Evolutionary conservation across 1,140 invertebrate genomes (phyloP).

Genomic region (Anthonomus grandis): DNA sequence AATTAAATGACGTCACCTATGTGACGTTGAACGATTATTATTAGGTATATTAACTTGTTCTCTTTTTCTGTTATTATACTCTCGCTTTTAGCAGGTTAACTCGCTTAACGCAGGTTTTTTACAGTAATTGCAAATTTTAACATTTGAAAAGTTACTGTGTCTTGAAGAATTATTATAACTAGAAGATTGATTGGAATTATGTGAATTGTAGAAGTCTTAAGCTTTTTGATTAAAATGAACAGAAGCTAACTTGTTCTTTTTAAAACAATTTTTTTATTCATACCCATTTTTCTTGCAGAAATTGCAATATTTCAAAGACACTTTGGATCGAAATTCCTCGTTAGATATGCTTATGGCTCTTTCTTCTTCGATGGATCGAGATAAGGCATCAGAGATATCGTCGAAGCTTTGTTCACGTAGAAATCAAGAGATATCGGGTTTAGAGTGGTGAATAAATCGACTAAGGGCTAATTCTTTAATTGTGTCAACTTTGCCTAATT

Average conservation of each 20-base stretch:
- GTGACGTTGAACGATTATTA: neutral
- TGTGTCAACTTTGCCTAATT: conserved; percentile 6
- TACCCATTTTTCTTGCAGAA: conserved; percentile 8
- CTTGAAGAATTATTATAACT: no score
- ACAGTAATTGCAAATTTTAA: conserved; percentile 28
- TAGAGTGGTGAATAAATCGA: conserved; percentile 22
- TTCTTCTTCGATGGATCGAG: conserved; percentile 17
- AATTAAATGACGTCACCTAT: no score
- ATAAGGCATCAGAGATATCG: conserved; percentile 14
- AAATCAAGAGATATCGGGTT: conserved; percentile 19
- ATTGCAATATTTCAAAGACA: conserved; percentile 10
- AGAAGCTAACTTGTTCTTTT: neutral
- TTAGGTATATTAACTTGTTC: conserved; percentile 1
- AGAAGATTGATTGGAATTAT: no score
- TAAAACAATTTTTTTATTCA: neutral
- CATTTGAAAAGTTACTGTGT: no score
- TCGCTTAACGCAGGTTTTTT: conserved; percentile 28
- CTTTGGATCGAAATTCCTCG: conserved; percentile 5
- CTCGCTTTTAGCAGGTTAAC: conserved; percentile 23
- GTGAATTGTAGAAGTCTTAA: neutral
- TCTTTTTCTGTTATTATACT: conserved; percentile 22
- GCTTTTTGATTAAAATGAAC: neutral
- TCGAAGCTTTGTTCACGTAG: conserved; percentile 10
- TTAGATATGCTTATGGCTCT: conserved; percentile 9
- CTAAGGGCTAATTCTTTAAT: conserved; percentile 18